phyloP scores from a whole-genome alignment of 2,797 vertebrate genomes.

The Aquila chrysaetos region DNA sequence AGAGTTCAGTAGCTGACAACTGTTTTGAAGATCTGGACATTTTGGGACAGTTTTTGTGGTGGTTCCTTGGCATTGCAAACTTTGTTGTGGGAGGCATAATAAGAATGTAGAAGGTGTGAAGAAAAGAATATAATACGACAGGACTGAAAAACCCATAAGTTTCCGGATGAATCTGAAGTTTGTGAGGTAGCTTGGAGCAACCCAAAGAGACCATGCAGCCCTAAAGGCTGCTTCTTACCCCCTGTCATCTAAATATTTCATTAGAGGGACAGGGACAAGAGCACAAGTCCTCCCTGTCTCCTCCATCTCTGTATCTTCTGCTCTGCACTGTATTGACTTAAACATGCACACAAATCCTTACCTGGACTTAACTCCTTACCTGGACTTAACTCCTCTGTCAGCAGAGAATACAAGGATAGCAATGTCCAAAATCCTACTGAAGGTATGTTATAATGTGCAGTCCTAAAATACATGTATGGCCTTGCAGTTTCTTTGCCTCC shows the following conservation, averaged over 20 bases:
- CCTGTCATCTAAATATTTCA: background rate
- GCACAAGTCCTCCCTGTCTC: rapidly evolving
- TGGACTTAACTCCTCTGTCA: background rate
- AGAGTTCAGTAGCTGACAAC: background rate
- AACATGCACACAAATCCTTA: background rate
- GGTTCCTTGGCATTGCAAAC: background rate
- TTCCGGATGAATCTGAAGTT: background rate
- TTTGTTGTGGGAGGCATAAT: background rate
- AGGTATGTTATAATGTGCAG: background rate
- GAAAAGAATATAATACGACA: background rate
- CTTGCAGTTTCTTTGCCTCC: background rate
- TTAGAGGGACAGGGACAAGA: background rate
- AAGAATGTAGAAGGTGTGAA: background rate
- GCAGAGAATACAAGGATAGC: background rate
- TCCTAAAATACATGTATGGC: background rate
- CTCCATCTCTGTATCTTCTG: background rate
- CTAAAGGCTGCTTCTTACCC: background rate
- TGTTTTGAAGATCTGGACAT: background rate
- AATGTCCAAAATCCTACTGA: background rate
- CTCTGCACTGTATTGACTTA: background rate
- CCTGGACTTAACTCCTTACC: background rate
- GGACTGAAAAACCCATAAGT: background rate
- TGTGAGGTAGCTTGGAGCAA: background rate
- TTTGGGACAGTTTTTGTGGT: background rate
- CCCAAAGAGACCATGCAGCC: background rate